phyloP scores from a whole-genome alignment of 2,797 vertebrate species.

The Brotula barbata region DNA sequence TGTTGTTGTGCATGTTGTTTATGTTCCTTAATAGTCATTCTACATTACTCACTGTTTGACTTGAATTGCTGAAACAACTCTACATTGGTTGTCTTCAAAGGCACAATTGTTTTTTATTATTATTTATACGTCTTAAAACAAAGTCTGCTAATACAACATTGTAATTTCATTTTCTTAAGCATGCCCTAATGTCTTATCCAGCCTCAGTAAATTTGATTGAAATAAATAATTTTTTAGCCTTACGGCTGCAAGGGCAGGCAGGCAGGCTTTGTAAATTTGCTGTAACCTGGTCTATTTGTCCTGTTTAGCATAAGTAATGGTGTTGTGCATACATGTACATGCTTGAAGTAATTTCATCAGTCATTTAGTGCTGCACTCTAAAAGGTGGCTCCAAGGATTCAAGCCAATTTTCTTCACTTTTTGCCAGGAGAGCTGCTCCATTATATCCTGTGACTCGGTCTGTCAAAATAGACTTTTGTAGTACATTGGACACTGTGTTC shows the following conservation, averaged over 20 bases:
- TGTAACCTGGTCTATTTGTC: background rate
- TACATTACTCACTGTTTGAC: constrained; percentile 31
- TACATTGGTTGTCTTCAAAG: constrained; percentile 49
- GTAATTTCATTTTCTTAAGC: background rate
- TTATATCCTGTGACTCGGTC: too few species aligned
- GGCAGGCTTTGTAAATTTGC: background rate
- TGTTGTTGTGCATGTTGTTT: constrained; percentile 21
- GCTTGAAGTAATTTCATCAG: background rate
- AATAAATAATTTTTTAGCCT: background rate
- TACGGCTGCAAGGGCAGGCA: background rate
- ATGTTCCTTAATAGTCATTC: constrained; percentile 59
- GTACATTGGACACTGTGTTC: constrained; percentile 20
- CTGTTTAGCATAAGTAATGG: background rate
- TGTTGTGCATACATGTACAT: constrained; percentile 1
- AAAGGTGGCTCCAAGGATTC: background rate
- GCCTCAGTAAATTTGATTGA: background rate
- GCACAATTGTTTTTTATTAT: constrained; percentile 21
- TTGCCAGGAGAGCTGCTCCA: too few species aligned
- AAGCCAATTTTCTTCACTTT: constrained; percentile 1
- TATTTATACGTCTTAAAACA: background rate
- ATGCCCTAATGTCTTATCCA: background rate
- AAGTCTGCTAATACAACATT: background rate
- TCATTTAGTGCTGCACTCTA: background rate
- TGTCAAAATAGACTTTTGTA: constrained; percentile 9
- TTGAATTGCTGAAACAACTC: constrained; percentile 58